Conservation (phyloP, 1,140 invertebrate species). For the Solen grandis region DNA sequence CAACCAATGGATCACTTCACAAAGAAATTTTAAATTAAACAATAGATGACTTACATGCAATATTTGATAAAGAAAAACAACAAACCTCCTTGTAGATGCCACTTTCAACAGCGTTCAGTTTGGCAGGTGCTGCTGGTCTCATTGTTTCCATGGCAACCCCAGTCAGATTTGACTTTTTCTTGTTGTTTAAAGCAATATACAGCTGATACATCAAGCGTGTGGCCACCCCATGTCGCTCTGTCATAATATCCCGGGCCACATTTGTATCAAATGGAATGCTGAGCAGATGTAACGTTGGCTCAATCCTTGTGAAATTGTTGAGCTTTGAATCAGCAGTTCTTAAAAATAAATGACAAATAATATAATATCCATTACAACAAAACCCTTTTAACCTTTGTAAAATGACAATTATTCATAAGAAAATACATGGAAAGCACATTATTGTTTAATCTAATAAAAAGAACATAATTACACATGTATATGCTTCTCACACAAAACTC, state of each 20-base stretch:
- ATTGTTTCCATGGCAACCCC: slow-evolving; percentile 81
- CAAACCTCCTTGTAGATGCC: slow-evolving; percentile 80
- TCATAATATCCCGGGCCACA: slow-evolving; percentile 80
- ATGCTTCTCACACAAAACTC: too few species aligned
- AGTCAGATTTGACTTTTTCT: slow-evolving; percentile 80
- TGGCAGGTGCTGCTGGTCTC: slow-evolving; percentile 78
- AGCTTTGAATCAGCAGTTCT: slow-evolving; percentile 80
- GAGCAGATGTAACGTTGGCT: slow-evolving; percentile 78
- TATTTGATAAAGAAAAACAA: too few species aligned
- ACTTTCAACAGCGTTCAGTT: slow-evolving; percentile 77
- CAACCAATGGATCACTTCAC: too few species aligned
- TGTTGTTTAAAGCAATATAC: slow-evolving; percentile 80
- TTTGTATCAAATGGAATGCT: slow-evolving; percentile 81
- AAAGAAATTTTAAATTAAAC: too few species aligned
- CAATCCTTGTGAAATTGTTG: slow-evolving; percentile 80
- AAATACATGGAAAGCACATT: too few species aligned
- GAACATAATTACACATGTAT: too few species aligned
- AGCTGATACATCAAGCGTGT: slow-evolving; percentile 80
- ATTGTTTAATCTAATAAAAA: too few species aligned
- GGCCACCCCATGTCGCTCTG: slow-evolving; percentile 78
- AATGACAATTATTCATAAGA: too few species aligned
- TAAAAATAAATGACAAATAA: slow-evolving; percentile 16
- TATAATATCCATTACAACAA: neutral
- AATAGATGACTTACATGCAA: too few species aligned
- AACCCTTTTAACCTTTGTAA: slow-evolving; percentile 1